Conservation (phyloP, 2,113 vertebrate species). For the Neolamprologus variostigma region DNA sequence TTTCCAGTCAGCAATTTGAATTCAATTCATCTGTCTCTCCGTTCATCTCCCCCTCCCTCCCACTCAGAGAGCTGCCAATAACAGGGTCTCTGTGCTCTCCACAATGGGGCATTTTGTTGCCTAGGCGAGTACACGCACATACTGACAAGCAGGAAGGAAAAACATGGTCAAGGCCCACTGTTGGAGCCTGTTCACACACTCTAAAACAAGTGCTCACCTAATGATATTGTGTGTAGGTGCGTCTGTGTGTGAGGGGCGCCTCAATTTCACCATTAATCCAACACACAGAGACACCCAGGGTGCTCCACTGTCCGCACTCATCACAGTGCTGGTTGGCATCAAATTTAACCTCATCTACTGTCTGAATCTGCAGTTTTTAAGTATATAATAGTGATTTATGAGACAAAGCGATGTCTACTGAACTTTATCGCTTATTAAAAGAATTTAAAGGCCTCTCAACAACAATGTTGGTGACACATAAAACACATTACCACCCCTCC, state of each 20-base stretch:
- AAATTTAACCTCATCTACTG: neutral
- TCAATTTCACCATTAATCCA: neutral
- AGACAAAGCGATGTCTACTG: neutral
- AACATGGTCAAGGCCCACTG: neutral
- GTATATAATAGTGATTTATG: neutral
- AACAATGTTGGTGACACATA: neutral
- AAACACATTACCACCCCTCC: neutral
- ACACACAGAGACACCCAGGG: neutral
- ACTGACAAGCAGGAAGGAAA: conserved; percentile 19
- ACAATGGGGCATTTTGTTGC: conserved; percentile 66
- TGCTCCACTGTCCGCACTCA: neutral
- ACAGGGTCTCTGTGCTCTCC: conserved; percentile 60
- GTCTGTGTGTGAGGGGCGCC: neutral
- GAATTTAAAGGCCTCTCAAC: neutral
- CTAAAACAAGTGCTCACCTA: conserved; percentile 21
- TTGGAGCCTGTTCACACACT: conserved; percentile 3
- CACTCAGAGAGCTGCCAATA: conserved; percentile 50
- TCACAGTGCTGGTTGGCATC: neutral
- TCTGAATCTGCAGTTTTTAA: neutral
- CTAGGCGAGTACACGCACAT: conserved; percentile 14
- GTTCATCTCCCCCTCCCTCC: conserved; percentile 6
- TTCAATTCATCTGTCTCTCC: conserved; percentile 1
- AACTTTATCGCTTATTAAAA: neutral
- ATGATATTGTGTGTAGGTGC: neutral
- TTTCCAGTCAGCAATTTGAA: neutral